Evolutionary conservation across 2,888 invertebrate genomes (phyloP), one percentile per base, ranked within the genome.

Genomic region (Galerucella calmariensis): DNA sequence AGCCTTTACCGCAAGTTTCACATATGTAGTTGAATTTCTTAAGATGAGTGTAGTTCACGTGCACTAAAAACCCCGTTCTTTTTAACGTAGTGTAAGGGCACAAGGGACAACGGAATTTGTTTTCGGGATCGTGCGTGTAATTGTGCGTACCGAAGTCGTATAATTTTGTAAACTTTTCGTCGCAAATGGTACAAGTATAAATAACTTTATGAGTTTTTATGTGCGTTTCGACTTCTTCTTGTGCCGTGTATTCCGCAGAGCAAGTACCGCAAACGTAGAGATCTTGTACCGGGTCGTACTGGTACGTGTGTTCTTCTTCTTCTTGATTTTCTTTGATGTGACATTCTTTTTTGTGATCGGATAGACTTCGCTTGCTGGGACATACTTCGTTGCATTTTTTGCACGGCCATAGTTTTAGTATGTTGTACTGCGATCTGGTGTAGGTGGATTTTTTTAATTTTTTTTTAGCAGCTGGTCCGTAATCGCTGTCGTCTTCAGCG

Each of bases 1-100:
- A 90, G 14, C 90, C 90, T 83, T 90, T 90, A 72, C 88, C 88
- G 81, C 90, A 90, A 9, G 88, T 87, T 66, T 88, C 88, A 81
- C 90, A 90, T 73, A 88, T 87, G 83, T 90, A 90, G 73, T 88
- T 88, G 77, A 88, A 87, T 66, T 86, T 85, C 41, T 84, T 82
- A 24, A 85, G 80, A 74, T 87, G 87, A 27, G 82, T 83, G n/a
- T 82, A 81, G 69, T 86, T 85, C 6, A 86, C 81, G 76, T 87
- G 86, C 1, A 82, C 81, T 35, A 82, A 77, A 46, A 87, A 80
- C 2, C 82, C 79, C n/a, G 83, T 83, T 27, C 84, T 78, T 74
- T 82, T 82, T 5, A 77, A 73, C 5, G 85, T 84, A 27, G 78
- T 80, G 61, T 84, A 85, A 9, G 80, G 76, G 74, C 87, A 87